A percentile compares a stretch with the other conserved stretches of the same genome.
These are phyloP conservation scores for Diabrotica undecimpunctata DNA, from an alignment of 1,140 invertebrate genomes.

Conservation along the genomic window DNA sequence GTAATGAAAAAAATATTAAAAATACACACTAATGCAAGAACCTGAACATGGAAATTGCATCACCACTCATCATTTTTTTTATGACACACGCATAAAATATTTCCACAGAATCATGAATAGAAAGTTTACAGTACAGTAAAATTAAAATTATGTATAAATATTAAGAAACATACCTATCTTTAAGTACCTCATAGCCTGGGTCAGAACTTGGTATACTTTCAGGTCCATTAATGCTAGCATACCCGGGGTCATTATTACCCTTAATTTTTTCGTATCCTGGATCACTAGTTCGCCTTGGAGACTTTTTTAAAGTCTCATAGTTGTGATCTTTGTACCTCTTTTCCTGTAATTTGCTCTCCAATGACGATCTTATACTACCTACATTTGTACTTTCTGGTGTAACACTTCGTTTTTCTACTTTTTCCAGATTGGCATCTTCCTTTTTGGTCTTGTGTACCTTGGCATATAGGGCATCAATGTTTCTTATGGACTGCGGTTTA, in stretches of 20 bases:
- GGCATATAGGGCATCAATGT: constrained; percentile 82
- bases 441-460: constrained; percentile 72
- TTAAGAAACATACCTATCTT: constrained; percentile 23
- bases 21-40: no score
- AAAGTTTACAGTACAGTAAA: no score
- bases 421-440: constrained; percentile 29
- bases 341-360: constrained; percentile 8
- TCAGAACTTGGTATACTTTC: constrained; percentile 57
- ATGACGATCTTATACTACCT: neutral
- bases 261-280: constrained; percentile 63
- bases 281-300: constrained; percentile 54
- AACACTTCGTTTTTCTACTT: constrained; percentile 10
- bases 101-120: no score
- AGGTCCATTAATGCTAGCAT: constrained; percentile 51
- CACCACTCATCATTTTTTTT: no score
- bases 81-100: no score
- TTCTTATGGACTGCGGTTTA: constrained; percentile 39
- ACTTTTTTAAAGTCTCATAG: constrained; percentile 44
- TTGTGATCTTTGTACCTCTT: constrained; percentile 35
- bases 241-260: constrained; percentile 45
- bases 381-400: constrained; percentile 5
- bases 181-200: constrained; percentile 59
- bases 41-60: no score
- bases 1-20: no score
- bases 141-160: no score